Percentiles rank a stretch among this genome's conserved stretches.
These are phyloP conservation scores for Cephalopachus bancanus DNA, from an alignment of 2,797 vertebrate species.

Conservation along the genomic window DNA sequence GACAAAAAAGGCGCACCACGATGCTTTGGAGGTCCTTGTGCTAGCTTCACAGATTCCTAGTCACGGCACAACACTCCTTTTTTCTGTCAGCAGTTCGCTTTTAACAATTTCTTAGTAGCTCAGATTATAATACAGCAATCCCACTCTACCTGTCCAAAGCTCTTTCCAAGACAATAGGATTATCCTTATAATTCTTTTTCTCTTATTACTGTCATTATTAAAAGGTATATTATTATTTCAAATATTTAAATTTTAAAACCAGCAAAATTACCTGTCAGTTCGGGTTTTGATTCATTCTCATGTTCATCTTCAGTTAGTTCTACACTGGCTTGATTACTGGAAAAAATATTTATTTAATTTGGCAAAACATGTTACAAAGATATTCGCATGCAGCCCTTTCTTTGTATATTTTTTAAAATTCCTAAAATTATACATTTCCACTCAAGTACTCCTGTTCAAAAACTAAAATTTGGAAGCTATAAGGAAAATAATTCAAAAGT, in stretches of 20 bases:
- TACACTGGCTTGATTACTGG: constrained; percentile 82
- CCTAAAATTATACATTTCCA: background rate
- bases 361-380: constrained; percentile 27
- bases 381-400: background rate
- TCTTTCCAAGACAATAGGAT: background rate
- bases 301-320: constrained; percentile 74
- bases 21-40: background rate
- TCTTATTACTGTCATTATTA: constrained; percentile 1
- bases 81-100: background rate
- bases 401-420: background rate
- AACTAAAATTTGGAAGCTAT: background rate
- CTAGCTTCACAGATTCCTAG: background rate
- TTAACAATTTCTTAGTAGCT: background rate
- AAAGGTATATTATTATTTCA: constrained; percentile 7
- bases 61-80: background rate
- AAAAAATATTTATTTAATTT: constrained; percentile 76
- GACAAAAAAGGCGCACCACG: background rate
- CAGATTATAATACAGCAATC: background rate
- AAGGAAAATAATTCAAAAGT: constrained; percentile 48
- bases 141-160: background rate
- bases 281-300: constrained; percentile 73
- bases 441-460: background rate
- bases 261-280: constrained; percentile 86
- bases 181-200: constrained; percentile 38
- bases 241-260: constrained; percentile 49